Base-by-base conservation (phyloP, 1,140 invertebrate species). In the Eciton burchellii region DNA sequence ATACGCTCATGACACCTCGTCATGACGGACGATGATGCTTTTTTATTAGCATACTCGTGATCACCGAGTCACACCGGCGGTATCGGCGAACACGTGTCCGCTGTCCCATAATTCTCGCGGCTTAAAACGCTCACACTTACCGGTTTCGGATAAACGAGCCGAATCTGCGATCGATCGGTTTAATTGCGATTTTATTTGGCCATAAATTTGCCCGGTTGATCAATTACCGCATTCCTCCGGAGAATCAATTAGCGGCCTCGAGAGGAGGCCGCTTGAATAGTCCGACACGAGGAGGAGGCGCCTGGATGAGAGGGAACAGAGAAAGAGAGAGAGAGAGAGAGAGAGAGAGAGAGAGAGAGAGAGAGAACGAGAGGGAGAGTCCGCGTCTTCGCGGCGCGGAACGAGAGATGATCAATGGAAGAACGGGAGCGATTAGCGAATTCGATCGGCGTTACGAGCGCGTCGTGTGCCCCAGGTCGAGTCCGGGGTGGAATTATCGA, bases 401-500 rank as follows among this genome's bases (percentile, higher is more conserved):
- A 83, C 26, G 47, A 79, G 68, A 57, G 68, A 79, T 49, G 54
- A 77, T 81, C 81, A 72, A 76, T 71, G 85, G 35, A 54, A 82
- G 54, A 77, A 26, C 54, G 47, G 41, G 47, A 26, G 26, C 66
- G 72, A 83, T 73, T 79, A 76, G 84, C 79, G 81, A 73, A 87
- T 87, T 87, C 86, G 86, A 84, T 87, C 86, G 77, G 52, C 56
- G 59, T 72, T 35, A n/a, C n/a, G n/a, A n/a, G n/a, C n/a, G 77
- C 57, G 63, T 74, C 8, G 72, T 45, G 57, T 63, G 86, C 68
- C 81, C 56, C 73, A 47, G 73, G 60, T 86, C 72, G 76, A 76
- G 84, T 52, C 35, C 70, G 54, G 59, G 14, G 14, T 19, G 63
- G 47, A 79, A 85, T 86, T 91, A 91, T 91, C 90, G 90, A 92